Evolutionary conservation across 2,113 vertebrate species (phyloP).

Genomic region (Desmodus rotundus): DNA sequence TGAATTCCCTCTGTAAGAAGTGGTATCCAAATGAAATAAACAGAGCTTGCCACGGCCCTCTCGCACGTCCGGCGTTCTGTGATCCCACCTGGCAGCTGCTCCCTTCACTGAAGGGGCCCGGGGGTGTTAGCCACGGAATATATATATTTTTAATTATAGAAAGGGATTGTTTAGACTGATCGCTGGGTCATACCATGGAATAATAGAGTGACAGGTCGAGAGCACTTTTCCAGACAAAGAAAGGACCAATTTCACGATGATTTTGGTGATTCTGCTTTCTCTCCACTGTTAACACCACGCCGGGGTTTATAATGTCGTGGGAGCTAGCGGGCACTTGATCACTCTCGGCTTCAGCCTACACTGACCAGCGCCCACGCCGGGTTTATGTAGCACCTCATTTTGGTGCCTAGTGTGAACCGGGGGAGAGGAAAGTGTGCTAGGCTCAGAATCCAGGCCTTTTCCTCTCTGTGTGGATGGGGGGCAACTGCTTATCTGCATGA

Average conservation of each 20-base stretch:
- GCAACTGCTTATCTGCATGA: fast-evolving
- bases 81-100: slow-evolving; percentile 52
- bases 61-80: not conserved
- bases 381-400: not conserved
- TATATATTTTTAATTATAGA: slow-evolving; percentile 35
- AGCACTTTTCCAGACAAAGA: not conserved
- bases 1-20: slow-evolving; percentile 38
- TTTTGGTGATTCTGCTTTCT: not conserved
- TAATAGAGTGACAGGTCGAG: not conserved
- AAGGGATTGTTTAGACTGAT: slow-evolving; percentile 55
- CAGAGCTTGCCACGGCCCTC: not conserved
- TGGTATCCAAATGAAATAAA: slow-evolving; percentile 42
- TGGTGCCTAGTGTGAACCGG: not conserved
- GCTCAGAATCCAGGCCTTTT: not conserved
- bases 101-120: not conserved
- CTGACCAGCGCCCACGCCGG: fast-evolving
- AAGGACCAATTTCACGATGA: not conserved
- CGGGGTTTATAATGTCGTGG: not conserved
- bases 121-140: not conserved
- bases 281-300: fast-evolving
- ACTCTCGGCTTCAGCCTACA: not conserved
- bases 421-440: too few species aligned
- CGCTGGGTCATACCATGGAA: not conserved
- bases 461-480: not conserved
- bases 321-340: not conserved